phyloP scores from a whole-genome alignment of 2,797 vertebrate species.

The Halcyon badia region DNA sequence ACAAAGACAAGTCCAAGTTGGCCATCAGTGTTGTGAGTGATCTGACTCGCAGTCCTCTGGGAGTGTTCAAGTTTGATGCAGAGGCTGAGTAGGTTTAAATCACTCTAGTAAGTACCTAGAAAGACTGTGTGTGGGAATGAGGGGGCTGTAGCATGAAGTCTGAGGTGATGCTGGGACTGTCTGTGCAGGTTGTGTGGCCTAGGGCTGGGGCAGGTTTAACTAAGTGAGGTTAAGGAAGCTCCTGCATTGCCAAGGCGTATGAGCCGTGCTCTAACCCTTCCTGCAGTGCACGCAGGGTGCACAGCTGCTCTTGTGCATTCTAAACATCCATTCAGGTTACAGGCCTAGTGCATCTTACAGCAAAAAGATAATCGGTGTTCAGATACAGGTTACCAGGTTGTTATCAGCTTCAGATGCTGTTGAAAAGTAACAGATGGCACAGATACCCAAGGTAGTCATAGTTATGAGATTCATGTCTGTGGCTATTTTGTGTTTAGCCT shows the following conservation, averaged over 20 bases:
- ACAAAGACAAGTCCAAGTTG: not conserved
- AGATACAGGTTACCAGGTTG: not conserved
- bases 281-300: not conserved
- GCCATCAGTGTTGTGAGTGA: not conserved
- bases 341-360: not conserved
- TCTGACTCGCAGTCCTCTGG: not conserved
- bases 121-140: not conserved
- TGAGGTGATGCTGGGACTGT: not conserved
- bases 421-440: not conserved
- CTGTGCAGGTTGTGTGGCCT: not conserved
- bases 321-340: not conserved
- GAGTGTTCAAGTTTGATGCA: not conserved
- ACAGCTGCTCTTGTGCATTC: not conserved
- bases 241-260: fast-evolving
- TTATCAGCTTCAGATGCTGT: not conserved
- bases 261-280: not conserved
- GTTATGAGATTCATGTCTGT: not conserved
- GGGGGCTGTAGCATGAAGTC: not conserved
- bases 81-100: not conserved
- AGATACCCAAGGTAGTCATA: not conserved
- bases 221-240: not conserved
- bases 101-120: not conserved
- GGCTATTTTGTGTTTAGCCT: not conserved
- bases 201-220: not conserved
- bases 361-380: not conserved